Evolutionary conservation across 2,888 invertebrate genomes (phyloP).

Genomic region (Anarsia innoxiella): DNA sequence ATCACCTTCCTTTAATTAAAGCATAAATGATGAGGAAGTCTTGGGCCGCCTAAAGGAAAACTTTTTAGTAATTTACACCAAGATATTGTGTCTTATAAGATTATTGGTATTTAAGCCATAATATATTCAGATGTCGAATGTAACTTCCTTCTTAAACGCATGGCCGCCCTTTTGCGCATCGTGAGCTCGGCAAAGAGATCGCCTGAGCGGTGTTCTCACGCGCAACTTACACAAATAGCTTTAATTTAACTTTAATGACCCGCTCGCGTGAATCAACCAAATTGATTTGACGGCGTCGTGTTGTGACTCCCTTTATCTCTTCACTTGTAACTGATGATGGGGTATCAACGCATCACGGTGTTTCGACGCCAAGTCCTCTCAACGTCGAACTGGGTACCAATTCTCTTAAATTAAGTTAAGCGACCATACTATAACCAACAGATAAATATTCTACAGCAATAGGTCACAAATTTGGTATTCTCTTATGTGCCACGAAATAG

Average conservation of each 20-base stretch:
- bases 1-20: too few species aligned
- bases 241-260: conserved; percentile 70
- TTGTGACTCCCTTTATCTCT: conserved; percentile 40
- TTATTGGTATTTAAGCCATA: too few species aligned
- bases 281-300: conserved; percentile 62
- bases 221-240: conserved; percentile 50
- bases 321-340: conserved; percentile 22
- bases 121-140: too few species aligned
- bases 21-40: too few species aligned
- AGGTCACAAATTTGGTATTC: too few species aligned
- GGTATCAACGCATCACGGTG: background rate
- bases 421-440: too few species aligned
- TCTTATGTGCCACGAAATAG: too few species aligned
- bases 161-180: conserved; percentile 38
- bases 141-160: conserved; percentile 15
- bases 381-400: background rate
- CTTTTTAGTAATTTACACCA: too few species aligned
- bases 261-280: conserved; percentile 63
- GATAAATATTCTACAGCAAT: too few species aligned
- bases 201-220: conserved; percentile 60
- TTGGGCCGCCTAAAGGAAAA: too few species aligned
- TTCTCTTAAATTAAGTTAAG: too few species aligned
- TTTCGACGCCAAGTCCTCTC: background rate
- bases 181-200: conserved; percentile 56
- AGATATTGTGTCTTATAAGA: too few species aligned